A percentile compares a stretch with the other conserved stretches of the same genome.
Conservation (phyloP, 92 coral and sea anemone species). For the Paragorgia papillata region DNA sequence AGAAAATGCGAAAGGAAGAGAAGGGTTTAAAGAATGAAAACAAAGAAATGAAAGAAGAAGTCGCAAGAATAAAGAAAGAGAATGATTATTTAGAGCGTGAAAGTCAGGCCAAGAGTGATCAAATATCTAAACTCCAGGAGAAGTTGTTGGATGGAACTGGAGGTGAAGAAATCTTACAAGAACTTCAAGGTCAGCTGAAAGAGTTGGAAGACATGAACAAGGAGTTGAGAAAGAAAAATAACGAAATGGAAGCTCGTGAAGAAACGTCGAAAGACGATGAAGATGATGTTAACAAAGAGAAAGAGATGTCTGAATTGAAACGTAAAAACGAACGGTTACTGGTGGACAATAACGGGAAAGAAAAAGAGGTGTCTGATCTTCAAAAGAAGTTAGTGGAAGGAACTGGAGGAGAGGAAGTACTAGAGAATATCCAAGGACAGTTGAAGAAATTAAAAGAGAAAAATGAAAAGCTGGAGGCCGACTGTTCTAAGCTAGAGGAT, state of each 20-base stretch:
- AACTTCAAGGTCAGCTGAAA: constrained; percentile 65
- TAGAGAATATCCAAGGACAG: constrained; percentile 58
- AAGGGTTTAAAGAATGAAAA: background rate
- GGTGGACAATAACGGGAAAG: constrained; percentile 56
- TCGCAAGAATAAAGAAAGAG: background rate
- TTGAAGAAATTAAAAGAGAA: constrained; percentile 67
- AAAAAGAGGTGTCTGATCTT: constrained; percentile 53
- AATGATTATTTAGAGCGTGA: constrained; percentile 56
- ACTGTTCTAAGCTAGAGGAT: constrained; percentile 43
- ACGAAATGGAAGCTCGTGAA: constrained; percentile 56
- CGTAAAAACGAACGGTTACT: constrained; percentile 61
- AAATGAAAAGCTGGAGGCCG: constrained; percentile 65
- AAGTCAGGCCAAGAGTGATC: constrained; percentile 56
- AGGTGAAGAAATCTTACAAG: constrained; percentile 70
- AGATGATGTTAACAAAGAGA: constrained; percentile 21
- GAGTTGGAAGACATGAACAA: constrained; percentile 70
- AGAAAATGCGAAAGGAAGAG: background rate
- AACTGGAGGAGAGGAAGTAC: constrained; percentile 66
- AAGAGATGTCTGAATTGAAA: background rate
- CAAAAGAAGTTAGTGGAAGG: constrained; percentile 47
- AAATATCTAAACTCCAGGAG: constrained; percentile 56
- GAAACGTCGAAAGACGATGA: constrained; percentile 43
- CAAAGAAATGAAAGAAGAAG: background rate
- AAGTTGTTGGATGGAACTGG: constrained; percentile 36
- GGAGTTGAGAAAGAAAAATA: constrained; percentile 37